Evolutionary conservation across 2,797 vertebrate genomes (phyloP), one percentile per base, ranked within the genome.

Genomic region (Rhinogobio ventralis): DNA sequence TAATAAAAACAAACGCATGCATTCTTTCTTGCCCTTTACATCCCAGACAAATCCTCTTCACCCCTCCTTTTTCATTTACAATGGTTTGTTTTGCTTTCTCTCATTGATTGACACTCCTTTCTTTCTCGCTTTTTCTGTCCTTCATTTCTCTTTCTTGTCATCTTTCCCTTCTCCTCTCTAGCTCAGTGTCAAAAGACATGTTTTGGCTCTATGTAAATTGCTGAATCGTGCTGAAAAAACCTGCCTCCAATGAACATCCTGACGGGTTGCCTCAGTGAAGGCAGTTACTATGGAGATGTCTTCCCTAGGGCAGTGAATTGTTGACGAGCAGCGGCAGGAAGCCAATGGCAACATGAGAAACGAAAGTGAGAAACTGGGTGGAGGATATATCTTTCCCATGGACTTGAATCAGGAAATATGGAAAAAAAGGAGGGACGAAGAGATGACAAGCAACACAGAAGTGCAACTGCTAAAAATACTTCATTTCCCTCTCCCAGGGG

Each of bases 261-360:
- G 90, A 93, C 86, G 89, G 93, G 91, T 91, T 91, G 93, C 92
- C 92, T 90, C 89, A 89, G 91, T 89, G 88, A 94, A 93, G 90
- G 88, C 91, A 91, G 95, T 95, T 95, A 92, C 94, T 91, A 95
- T 95, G 94, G 93, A 64, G 78, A 95, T 93, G 89, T 85, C 93
- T 92, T 93, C 93, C 91, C 93, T 53, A 71, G 91, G 94, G 92
- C 88, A 90, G 89, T 66, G 78, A 82, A 90, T 90, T 92, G 90
- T 90, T 87, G 91, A 94, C 92, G 90, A 93, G 92, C 93, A 92
- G 91, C 92, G 91, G 91, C 92, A 90, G 91, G 91, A 92, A 92
- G 93, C 93, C 93, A 93, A 93, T 93, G 91, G 82, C 87, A 79
- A 91, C 66, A 89, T n/a, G 92, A 90, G 30, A n/a, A n/a, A n/a